Evolutionary conservation across 1,140 invertebrate genomes (phyloP), one percentile per base, ranked within the genome.

Genomic region (Holcopasites calliopsidis): DNA sequence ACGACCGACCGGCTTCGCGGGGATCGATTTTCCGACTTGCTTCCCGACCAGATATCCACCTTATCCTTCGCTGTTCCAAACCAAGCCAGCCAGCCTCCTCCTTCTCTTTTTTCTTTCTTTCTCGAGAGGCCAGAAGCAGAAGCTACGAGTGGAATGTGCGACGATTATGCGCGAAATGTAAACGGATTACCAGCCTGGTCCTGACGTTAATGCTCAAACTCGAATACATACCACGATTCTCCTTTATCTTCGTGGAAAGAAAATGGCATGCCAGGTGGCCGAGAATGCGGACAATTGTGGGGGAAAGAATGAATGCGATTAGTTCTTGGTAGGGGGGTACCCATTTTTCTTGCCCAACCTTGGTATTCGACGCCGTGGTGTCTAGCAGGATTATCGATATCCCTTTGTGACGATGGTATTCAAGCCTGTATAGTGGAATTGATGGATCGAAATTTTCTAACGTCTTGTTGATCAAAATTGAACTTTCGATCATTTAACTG

Each of bases 141-240:
- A 26, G 13, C 26, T 13, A 8, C 60, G 55, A 40, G 42, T 66
- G 62, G 52, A 70, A 61, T 13, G 33, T 13, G n/a, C 70, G 7
- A 52, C 47, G 28, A 26, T 55, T 66, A 79, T 57, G 54, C 40
- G 54, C 44, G 66, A 74, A 80, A 68, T 65, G 65, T 47, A 72
- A 83, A 81, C 82, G 75, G 57, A 82, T 82, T 54, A 57, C 44
- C 38, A 49, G 7, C 49, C 75, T 81, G 80, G 18, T 52, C 16
- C 33, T 66, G 80, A 81, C 80, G 50, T 82, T 82, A 77, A 82
- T 77, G 79, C 64, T n/a, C 49, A 31, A 77, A 82, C 55, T 77
- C 69, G 55, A 66, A 73, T 49, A 38, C 52, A n/a, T n/a, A 13
- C 16, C 44, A 42, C 35, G 50, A 52, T 33, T 49, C 65, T 65